Conservation (phyloP, 2,113 vertebrate genomes). For the Myiopsitta monachus region DNA sequence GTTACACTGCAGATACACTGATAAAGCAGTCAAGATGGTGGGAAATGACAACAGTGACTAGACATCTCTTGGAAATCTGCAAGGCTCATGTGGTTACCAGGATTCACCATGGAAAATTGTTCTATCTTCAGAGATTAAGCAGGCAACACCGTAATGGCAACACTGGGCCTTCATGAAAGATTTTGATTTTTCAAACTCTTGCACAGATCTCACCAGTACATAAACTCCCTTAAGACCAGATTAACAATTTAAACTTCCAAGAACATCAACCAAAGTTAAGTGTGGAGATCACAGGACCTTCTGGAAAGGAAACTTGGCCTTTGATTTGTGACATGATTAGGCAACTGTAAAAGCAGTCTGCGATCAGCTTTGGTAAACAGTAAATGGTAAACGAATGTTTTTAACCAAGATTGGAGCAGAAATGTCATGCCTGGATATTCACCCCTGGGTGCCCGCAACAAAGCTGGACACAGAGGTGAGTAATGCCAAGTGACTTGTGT, state of each 20-base stretch:
- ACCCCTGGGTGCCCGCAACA: not conserved
- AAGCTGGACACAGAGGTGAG: not conserved
- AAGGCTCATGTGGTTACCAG: not conserved
- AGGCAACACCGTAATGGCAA: not conserved
- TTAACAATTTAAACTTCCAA: not conserved
- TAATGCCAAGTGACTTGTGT: not conserved
- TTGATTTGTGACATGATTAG: not conserved
- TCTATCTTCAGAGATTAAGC: rapidly evolving
- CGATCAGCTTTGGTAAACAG: not conserved
- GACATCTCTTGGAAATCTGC: not conserved
- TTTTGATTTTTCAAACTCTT: not conserved
- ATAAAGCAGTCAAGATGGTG: not conserved
- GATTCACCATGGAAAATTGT: not conserved
- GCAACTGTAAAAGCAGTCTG: not conserved
- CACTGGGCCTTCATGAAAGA: not conserved
- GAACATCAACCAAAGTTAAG: not conserved
- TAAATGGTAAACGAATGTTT: not conserved
- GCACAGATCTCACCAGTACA: not conserved
- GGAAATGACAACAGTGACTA: not conserved
- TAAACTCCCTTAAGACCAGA: not conserved
- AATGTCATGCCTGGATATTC: not conserved
- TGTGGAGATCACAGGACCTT: not conserved
- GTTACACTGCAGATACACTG: not conserved
- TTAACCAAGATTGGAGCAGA: not conserved
- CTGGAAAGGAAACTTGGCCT: not conserved